These are phyloP conservation scores for Belonocnema kinseyi DNA, from an alignment of 1,140 invertebrate genomes.

Conservation along the genomic window DNA sequence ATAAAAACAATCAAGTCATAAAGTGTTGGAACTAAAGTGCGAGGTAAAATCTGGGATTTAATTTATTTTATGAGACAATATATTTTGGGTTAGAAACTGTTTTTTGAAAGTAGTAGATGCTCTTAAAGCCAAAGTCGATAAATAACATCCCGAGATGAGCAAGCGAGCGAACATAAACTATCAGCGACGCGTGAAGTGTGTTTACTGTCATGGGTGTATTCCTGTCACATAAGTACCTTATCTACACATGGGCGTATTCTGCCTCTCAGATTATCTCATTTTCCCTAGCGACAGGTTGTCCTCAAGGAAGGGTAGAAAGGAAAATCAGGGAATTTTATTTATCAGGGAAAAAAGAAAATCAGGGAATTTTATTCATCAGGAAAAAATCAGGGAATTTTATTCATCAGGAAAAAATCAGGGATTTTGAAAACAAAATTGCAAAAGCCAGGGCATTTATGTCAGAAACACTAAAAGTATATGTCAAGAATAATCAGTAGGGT, in stretches of 20 bases:
- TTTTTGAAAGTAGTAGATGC: not conserved
- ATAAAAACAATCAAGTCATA: slow-evolving; percentile 9
- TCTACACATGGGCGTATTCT: not conserved
- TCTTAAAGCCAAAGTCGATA: not conserved
- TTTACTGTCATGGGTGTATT: not conserved
- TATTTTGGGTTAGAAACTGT: not conserved
- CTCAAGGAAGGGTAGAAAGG: too few relatives aligned
- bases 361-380: too few relatives aligned
- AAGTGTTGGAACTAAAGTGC: not conserved
- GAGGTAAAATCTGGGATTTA: not conserved
- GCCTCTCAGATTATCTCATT: not conserved
- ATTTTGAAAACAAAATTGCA: too few relatives aligned
- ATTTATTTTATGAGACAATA: slow-evolving; percentile 9
- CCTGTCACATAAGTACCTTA: slow-evolving; percentile 3
- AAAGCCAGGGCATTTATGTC: too few relatives aligned
- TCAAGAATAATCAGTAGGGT: too few relatives aligned
- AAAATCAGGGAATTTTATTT: too few relatives aligned
- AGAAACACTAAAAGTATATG: too few relatives aligned
- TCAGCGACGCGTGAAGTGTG: slow-evolving; percentile 5
- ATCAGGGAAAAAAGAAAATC: too few relatives aligned
- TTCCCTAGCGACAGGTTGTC: not conserved
- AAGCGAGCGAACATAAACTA: slow-evolving; percentile 4
- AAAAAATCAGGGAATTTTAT: too few relatives aligned
- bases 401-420: too few relatives aligned
- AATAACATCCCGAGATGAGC: slow-evolving; percentile 7